Base-by-base conservation (phyloP, 2,888 invertebrate genomes). In the Ypsolopha sequella region DNA sequence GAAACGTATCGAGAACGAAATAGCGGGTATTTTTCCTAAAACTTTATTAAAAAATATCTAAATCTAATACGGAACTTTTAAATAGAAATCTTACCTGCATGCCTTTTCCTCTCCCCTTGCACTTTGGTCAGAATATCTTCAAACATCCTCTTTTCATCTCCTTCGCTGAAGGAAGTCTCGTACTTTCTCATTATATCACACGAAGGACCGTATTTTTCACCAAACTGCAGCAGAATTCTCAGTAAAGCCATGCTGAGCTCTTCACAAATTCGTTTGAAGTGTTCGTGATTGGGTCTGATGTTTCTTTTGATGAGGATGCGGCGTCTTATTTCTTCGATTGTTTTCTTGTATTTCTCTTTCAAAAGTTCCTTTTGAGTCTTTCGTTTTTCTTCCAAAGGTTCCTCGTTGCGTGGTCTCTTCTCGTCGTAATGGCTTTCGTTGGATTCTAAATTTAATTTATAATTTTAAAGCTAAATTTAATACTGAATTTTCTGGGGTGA, bases 51-150 rank as follows among this genome's bases (percentile, higher is more conserved):
- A n/a, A 4, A 24, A 24, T 24, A 24, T 24, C 24, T 3, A 24
- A 24, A 24, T 24, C 24, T 24, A 24, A 24, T 3, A 24, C 24
- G 24, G 2, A 3, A 24, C 4, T 24, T 24, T 24, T 24, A 24
- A 24, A 24, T 24, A 24, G 4, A 24, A 3, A 1, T 7, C 77
- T 76, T 73, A 85, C 85, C 82, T 76, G 67, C 59, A 6, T 62
- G 60, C 41, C 79, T 65, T 61, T 81, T 80, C 55, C 43, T 34
- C n/a, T 50, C 43, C 13, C 1, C 34, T 6, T 13, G 11, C 10
- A 50, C 36, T 10, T 35, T 43, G n/a, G 41, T 14, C 13, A 41
- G 9, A 9, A 50, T 36, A 43, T 50, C 43, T 1, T 33, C 43
- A n/a, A 35, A 35, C 43, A 50, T 41, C 7, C 33, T 13, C n/a